These are phyloP conservation scores for Sander lucioperca DNA, from an alignment of 2,113 vertebrate genomes.

Conservation along the genomic window DNA sequence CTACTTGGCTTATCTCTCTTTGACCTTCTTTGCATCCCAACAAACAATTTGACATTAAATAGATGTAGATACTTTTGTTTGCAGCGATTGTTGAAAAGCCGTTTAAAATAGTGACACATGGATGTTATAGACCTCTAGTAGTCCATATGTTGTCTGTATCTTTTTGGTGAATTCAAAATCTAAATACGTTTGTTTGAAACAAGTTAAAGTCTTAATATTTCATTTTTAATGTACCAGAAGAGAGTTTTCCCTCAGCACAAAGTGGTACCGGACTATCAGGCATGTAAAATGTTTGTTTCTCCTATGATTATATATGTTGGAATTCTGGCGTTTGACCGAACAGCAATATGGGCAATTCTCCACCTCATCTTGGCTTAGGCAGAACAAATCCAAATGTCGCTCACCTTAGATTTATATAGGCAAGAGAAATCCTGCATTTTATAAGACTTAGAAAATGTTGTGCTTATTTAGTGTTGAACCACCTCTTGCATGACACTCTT, in stretches of 20 bases:
- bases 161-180: background rate
- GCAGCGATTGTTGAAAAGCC: background rate
- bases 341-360: background rate
- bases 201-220: background rate
- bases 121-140: background rate
- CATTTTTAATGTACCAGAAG: background rate
- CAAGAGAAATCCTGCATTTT: background rate
- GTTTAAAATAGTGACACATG: constrained; percentile 1
- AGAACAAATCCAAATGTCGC: background rate
- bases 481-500: constrained; percentile 14
- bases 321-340: background rate
- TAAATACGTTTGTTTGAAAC: background rate
- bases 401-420: background rate
- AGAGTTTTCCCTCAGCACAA: background rate
- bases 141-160: background rate
- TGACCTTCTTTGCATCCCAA: constrained; percentile 81
- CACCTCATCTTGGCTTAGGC: background rate
- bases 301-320: background rate
- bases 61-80: constrained; percentile 11
- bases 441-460: background rate
- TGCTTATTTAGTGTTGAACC: background rate
- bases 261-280: background rate
- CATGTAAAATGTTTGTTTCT: background rate
- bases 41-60: constrained; percentile 66
- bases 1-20: constrained; percentile 59